Evolutionary conservation across 2,888 invertebrate species (phyloP).

Genomic region (Lampropteryx suffumata): DNA sequence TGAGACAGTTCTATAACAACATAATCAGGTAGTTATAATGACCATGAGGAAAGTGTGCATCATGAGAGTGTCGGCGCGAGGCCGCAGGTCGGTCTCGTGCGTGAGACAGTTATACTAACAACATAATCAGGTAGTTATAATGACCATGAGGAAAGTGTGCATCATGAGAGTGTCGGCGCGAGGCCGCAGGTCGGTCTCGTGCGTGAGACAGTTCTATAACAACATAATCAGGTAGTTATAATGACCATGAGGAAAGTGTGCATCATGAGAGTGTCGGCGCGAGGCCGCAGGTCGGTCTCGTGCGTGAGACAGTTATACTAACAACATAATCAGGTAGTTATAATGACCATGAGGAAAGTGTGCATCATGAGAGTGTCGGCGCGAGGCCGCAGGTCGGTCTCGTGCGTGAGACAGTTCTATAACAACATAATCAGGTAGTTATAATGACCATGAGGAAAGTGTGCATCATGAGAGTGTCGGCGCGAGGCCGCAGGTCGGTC

Average conservation of each 20-base stretch:
- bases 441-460: conserved; percentile 86
- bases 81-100: too few species aligned
- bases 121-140: too few species aligned
- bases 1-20: too few species aligned
- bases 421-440: too few species aligned
- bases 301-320: conserved; percentile 93
- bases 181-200: conserved; percentile 89
- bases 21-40: too few species aligned
- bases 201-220: conserved; percentile 93
- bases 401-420: conserved; percentile 93
- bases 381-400: conserved; percentile 88
- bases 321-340: too few species aligned
- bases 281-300: conserved; percentile 88
- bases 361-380: conserved; percentile 88
- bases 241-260: conserved; percentile 88
- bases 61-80: too few species aligned
- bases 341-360: conserved; percentile 86
- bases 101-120: too few species aligned
- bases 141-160: too few species aligned
- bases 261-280: conserved; percentile 87
- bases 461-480: conserved; percentile 87
- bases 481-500: conserved; percentile 87
- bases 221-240: conserved; percentile 46
- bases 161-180: conserved; percentile 87
- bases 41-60: too few species aligned